Base-by-base conservation (phyloP, 1,140 invertebrate species). In the Tetramorium parvispinum region DNA sequence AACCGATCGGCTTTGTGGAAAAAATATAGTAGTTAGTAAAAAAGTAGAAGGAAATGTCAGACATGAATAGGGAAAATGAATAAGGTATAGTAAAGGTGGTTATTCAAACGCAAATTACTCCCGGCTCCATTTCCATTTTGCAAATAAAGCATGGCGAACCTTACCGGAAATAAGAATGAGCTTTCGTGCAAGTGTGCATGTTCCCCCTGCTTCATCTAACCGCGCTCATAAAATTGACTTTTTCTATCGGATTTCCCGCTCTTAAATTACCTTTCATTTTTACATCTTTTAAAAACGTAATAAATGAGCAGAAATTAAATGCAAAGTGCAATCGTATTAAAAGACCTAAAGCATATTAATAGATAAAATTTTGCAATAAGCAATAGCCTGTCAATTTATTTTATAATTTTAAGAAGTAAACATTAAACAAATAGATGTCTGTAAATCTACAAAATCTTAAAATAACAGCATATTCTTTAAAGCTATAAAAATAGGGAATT, bases 31-130 rank as follows among this genome's bases (percentile, higher is more conserved):
- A 37, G 65, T 55, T 51, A 76, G 49, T 18, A 49, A 73, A 55
- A 53, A 73, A 24, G 21, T 75, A 3, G 61, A 66, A 27, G 27
- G 21, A n/a, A 63, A 86, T 63, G 61, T 61, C 46, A 71, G 78
- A 82, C 76, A 73, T 61, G 82, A 82, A 78, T 61, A 71, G 75
- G 75, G 81, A 87, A 91, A 83, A 87, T 71, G 32, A 61, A 65
- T 46, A 79, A 83, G 81, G 71, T 40, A 65, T 27, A 61, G 61
- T 65, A 91, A 55, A 79, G 53, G 71, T 77, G 63, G 68, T 82
- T 65, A 90, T 91, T 91, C 55, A 88, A 91, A 91, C 75, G 89
- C 86, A 89, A 91, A 91, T 91, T 91, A 89, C 68, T 79, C 61
- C 24, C 43, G 49, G 78, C 73, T 88, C 83, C 85, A 89, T 89